These are phyloP conservation scores for Opisthograptis luteolata DNA, from an alignment of 2,888 invertebrate species.

Conservation along the genomic window DNA sequence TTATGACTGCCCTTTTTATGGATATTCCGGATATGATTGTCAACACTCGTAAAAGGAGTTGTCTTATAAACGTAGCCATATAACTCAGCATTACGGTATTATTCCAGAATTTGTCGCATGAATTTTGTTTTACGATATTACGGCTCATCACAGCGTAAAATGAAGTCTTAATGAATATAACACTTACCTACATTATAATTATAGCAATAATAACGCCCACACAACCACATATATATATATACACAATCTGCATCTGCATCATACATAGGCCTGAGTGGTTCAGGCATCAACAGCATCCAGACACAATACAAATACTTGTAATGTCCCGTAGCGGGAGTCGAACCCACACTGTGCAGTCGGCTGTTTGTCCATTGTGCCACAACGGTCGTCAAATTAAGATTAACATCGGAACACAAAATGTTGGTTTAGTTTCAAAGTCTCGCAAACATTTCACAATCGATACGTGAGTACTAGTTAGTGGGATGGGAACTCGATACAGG, in stretches of 20 bases:
- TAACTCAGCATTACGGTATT: conserved; percentile 39
- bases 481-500: conserved; percentile 39
- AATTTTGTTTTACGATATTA: conserved; percentile 24
- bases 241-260: too few relatives aligned
- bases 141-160: conserved; percentile 1
- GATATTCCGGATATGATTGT: conserved; percentile 73
- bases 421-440: conserved; percentile 28
- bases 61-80: conserved; percentile 57
- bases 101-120: conserved; percentile 29
- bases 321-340: too few relatives aligned
- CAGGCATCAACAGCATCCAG: too few relatives aligned
- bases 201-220: too few relatives aligned
- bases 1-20: conserved; percentile 75
- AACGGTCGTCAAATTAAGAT: too few relatives aligned
- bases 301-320: too few relatives aligned
- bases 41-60: conserved; percentile 67
- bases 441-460: conserved; percentile 44
- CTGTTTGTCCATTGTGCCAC: too few relatives aligned
- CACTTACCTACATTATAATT: conserved; percentile 22
- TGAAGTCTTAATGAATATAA: conserved; percentile 16
- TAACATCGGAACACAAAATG: conserved; percentile 12
- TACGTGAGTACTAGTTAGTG: conserved; percentile 51
- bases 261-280: too few relatives aligned
- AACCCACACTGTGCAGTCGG: too few relatives aligned
- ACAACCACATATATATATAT: too few relatives aligned